A percentile compares a stretch with the other conserved stretches of the same genome.
Evolutionary conservation across 2,888 invertebrate genomes (phyloP).

Genomic region (Tachina fera): DNA sequence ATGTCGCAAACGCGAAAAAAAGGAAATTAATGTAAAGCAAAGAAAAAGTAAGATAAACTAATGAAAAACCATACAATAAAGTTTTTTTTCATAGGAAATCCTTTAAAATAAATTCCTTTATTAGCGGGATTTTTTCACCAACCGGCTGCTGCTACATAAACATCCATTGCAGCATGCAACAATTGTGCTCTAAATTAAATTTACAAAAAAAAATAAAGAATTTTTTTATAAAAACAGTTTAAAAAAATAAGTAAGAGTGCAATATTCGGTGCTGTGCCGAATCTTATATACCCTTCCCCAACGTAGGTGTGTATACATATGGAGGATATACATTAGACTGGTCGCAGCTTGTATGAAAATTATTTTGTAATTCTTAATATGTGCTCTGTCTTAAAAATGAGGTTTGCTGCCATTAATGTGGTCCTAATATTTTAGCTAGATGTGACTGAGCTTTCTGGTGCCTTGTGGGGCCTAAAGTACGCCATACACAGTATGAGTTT

Average conservation of each 20-base stretch:
- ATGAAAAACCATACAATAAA: not conserved
- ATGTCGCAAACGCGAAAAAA: constrained; percentile 35
- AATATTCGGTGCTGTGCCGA: too few relatives aligned
- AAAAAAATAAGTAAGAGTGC: constrained; percentile 5
- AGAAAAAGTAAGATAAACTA: constrained; percentile 23
- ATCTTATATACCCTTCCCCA: too few relatives aligned
- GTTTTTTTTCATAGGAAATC: constrained; percentile 17
- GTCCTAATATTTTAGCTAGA: too few relatives aligned
- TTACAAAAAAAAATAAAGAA: constrained; percentile 12
- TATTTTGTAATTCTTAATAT: too few relatives aligned
- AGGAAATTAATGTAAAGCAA: constrained; percentile 7
- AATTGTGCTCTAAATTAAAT: constrained; percentile 54
- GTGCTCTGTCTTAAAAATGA: too few relatives aligned
- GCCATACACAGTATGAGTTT: too few relatives aligned
- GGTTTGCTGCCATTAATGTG: too few relatives aligned
- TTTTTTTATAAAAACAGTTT: not conserved
- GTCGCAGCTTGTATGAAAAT: too few relatives aligned
- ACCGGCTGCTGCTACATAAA: not conserved
- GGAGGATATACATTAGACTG: too few relatives aligned
- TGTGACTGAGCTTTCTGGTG: too few relatives aligned
- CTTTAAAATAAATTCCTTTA: constrained; percentile 56
- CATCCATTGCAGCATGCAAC: constrained; percentile 49
- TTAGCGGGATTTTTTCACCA: constrained; percentile 10
- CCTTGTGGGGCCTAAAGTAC: too few relatives aligned
- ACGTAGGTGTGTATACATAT: too few relatives aligned